Evolutionary conservation across 2,113 vertebrate genomes (phyloP), one percentile per base, ranked within the genome.

Genomic region (Chaetodon trifascialis): DNA sequence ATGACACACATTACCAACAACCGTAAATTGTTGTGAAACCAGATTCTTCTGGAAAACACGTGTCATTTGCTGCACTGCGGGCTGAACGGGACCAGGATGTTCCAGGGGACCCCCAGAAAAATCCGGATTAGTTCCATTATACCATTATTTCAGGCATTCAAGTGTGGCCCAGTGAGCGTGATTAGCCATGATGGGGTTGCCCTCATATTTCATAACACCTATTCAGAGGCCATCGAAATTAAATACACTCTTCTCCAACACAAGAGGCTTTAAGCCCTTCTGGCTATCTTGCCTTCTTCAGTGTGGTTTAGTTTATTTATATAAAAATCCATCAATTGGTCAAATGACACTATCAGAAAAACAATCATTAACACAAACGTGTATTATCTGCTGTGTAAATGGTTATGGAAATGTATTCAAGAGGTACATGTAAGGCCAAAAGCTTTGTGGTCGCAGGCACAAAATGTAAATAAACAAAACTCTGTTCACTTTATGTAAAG

Each of bases 1-100:
- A 25, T 54, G 25, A 36, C 47, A 42, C 25, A 38, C 36, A 51
- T 75, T 49, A 56, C 72, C 81, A 74, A 75, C 46, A 77, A 75
- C 66, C 34, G 63, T 17, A 34, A 23, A 30, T 1, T 63, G 72
- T 30, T 2, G 21, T 34, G 25, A 72, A 67, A 62, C 3, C 42
- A 36, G 19, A 79, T 19, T 52, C 14, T 51, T 14, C 30, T 42
- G 49, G 38, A 51, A 73, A 80, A 76, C 36, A 46, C 4, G 1
- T 62, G 60, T 2, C 47, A 56, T 65, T 73, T 14, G 3, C 64
- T 23, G 5, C 42, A 66, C 23, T 59, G 46, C 44, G n/a, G 58
- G 21, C 21, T 23, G 47, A 74, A 34, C 38, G 44, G 66, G 11
- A 59, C n/a, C 23, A 7, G n/a, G 60, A 38, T 51, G 47, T 74